A percentile compares a stretch with the other conserved stretches of the same genome.
Evolutionary conservation across 2,888 invertebrate genomes (phyloP).

Genomic region (Tetragonisca angustula): DNA sequence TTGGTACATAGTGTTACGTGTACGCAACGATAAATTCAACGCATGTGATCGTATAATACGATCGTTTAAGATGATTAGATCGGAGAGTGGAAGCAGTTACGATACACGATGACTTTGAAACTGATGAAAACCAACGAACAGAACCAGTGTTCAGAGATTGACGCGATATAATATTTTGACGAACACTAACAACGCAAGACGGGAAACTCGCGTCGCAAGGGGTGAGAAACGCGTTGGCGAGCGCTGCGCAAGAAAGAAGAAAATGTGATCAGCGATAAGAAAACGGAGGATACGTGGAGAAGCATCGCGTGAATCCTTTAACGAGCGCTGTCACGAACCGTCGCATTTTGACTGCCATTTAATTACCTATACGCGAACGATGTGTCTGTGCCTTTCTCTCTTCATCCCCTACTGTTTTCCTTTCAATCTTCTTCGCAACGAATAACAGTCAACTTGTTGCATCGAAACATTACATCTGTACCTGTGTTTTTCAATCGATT

Average conservation of each 20-base stretch:
- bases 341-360: constrained; percentile 37
- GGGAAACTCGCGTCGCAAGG: background rate
- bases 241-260: background rate
- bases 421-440: no score
- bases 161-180: background rate
- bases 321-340: constrained; percentile 44
- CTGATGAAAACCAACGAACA: background rate
- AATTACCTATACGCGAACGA: constrained; percentile 27
- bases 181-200: background rate
- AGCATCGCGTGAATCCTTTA: constrained; percentile 14
- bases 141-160: background rate
- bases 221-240: background rate
- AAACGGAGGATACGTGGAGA: background rate
- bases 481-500: no score
- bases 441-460: no score
- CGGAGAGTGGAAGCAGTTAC: background rate
- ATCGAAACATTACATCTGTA: no score
- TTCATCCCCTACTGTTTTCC: background rate
- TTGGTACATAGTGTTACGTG: background rate
- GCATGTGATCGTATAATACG: background rate
- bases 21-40: background rate
- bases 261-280: background rate
- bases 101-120: background rate
- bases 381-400: background rate
- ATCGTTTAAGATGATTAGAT: background rate